A percentile compares a stretch with the other conserved stretches of the same genome.
Conservation (phyloP, 2,888 invertebrate species). For the Phania funesta region DNA sequence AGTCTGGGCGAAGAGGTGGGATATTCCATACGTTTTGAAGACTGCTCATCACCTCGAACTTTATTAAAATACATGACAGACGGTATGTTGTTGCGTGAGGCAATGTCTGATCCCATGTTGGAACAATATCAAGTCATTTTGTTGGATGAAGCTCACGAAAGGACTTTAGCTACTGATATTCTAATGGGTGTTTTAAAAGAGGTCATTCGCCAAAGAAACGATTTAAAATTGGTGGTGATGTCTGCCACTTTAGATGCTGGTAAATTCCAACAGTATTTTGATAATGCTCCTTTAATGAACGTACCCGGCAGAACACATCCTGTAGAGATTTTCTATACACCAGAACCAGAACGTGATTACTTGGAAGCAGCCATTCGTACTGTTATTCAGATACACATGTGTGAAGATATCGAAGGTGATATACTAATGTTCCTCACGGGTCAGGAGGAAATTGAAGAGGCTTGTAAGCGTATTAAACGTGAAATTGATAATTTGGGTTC, state of each 20-base stretch:
- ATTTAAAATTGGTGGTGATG: constrained; percentile 99
- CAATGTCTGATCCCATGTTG: constrained; percentile 99
- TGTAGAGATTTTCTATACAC: constrained; percentile 99
- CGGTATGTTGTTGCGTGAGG: constrained; percentile 99
- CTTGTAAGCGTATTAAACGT: constrained; percentile 97
- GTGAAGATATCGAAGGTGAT: constrained; percentile 93
- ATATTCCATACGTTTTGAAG: constrained; percentile 99
- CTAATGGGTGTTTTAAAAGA: constrained; percentile 99
- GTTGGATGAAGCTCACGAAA: constrained; percentile 99
- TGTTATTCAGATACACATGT: constrained; percentile 96
- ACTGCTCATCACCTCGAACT: constrained; percentile 97
- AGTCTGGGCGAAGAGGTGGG: constrained; percentile 94
- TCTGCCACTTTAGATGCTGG: constrained; percentile 99
- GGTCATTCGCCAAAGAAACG: constrained; percentile 91
- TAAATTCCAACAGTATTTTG: constrained; percentile 99
- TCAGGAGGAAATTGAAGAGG: constrained; percentile 98
- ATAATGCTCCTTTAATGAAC: constrained; percentile 98
- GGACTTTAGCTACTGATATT: constrained; percentile 98
- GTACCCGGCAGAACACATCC: constrained; percentile 98
- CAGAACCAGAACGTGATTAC: constrained; percentile 98
- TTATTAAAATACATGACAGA: constrained; percentile 99
- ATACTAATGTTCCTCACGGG: constrained; percentile 94
- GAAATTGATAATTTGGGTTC: constrained; percentile 98
- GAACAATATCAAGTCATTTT: constrained; percentile 94
- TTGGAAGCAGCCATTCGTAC: constrained; percentile 99